A percentile compares a stretch with the other conserved stretches of the same genome.
phyloP scores from a whole-genome alignment of 2,113 vertebrate species.

The Chaenogobius annularis region DNA sequence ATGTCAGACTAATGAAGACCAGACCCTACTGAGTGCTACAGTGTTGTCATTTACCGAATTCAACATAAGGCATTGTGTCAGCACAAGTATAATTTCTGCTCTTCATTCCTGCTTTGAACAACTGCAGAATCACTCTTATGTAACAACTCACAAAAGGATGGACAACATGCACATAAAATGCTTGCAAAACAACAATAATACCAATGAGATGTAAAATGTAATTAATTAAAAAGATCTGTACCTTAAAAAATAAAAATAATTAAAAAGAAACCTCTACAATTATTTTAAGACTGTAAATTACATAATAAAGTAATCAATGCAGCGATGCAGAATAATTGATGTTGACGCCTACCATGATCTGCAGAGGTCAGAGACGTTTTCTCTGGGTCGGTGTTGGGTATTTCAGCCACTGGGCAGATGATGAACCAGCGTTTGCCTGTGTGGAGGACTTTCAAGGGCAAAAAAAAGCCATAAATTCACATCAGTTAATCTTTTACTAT shows the following conservation, averaged over 20 bases:
- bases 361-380: constrained; percentile 50
- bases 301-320: not conserved
- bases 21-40: constrained; percentile 50
- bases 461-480: constrained; percentile 30
- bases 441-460: constrained; percentile 84
- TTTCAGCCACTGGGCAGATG: constrained; percentile 95
- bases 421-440: constrained; percentile 98
- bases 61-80: constrained; percentile 50
- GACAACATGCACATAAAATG: constrained; percentile 11
- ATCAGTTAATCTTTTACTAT: constrained; percentile 7
- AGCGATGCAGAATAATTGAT: not conserved
- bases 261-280: too few relatives aligned
- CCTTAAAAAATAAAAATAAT: too few relatives aligned
- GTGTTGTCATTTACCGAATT: constrained; percentile 50
- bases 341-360: constrained; percentile 48
- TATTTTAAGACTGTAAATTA: not conserved
- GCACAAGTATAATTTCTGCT: constrained; percentile 50
- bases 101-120: constrained; percentile 77
- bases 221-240: not conserved
- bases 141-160: constrained; percentile 51
- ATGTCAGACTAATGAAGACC: constrained; percentile 19
- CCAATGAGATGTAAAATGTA: not conserved
- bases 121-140: constrained; percentile 56
- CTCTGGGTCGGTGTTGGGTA: constrained; percentile 71
- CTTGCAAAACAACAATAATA: not conserved